These are phyloP conservation scores for Rhagologus leucostigma DNA, from an alignment of 2,113 vertebrate genomes.

Conservation along the genomic window DNA sequence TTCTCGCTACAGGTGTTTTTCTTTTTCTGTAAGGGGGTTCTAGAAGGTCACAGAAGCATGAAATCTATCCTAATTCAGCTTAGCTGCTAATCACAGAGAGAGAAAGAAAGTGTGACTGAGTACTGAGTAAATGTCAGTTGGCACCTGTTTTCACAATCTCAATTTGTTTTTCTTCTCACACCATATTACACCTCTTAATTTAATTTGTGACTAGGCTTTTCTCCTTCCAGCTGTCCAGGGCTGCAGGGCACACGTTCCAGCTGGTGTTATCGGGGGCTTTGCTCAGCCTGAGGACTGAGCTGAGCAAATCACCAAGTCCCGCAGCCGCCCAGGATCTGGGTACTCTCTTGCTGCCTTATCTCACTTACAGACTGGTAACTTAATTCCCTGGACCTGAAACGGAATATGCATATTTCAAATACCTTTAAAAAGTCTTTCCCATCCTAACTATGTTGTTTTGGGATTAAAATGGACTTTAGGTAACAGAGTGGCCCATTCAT, in stretches of 20 bases:
- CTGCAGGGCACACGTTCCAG: constrained; percentile 62
- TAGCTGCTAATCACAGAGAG: constrained; percentile 65
- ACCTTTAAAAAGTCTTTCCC: constrained; percentile 35
- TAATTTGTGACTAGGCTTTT: constrained; percentile 68
- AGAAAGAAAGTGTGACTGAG: constrained; percentile 67
- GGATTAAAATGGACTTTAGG: constrained; percentile 29
- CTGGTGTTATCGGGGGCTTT: constrained; percentile 64
- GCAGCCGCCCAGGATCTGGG: not conserved
- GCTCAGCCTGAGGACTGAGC: constrained; percentile 41
- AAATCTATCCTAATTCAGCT: constrained; percentile 68
- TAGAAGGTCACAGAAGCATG: constrained; percentile 66
- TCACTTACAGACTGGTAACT: constrained; percentile 25
- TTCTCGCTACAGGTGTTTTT: constrained; percentile 67
- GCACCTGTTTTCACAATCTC: constrained; percentile 86
- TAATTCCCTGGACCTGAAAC: constrained; percentile 28
- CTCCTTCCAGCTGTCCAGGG: constrained; percentile 67
- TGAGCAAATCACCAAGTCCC: constrained; percentile 54
- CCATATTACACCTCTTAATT: constrained; percentile 73
- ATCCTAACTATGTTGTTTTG: constrained; percentile 60
- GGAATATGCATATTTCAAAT: constrained; percentile 48
- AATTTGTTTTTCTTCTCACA: constrained; percentile 75
- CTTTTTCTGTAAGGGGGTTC: constrained; percentile 36
- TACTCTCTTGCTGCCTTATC: constrained; percentile 20
- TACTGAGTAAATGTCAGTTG: constrained; percentile 64
- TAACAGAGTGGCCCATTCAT: not conserved